Evolutionary conservation across 2,797 vertebrate genomes (phyloP).

Genomic region (Rhinichthys osculus): DNA sequence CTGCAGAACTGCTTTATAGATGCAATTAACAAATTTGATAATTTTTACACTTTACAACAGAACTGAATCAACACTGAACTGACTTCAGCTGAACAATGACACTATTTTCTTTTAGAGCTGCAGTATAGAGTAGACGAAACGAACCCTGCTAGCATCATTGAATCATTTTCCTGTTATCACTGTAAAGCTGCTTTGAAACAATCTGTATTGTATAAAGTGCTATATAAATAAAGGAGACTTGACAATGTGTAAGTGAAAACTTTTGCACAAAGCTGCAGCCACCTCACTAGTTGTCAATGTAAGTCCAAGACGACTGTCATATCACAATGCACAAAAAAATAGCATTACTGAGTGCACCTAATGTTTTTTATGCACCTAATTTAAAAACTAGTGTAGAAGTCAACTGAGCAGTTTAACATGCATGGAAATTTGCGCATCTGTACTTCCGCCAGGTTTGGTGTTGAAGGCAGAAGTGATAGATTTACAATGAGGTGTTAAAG

Average conservation of each 20-base stretch:
- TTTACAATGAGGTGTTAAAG: conserved; percentile 37
- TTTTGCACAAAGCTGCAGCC: neutral
- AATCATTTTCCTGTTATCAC: neutral
- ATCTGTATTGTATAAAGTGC: neutral
- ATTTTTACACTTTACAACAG: neutral
- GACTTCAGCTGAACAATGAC: too few species aligned
- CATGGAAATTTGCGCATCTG: neutral
- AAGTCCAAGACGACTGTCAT: neutral
- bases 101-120: too few species aligned
- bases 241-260: neutral
- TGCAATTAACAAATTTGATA: neutral
- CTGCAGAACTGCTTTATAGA: neutral
- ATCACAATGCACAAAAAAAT: neutral
- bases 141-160: too few species aligned
- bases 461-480: conserved; percentile 6
- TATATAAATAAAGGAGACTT: neutral
- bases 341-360: neutral
- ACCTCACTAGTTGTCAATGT: neutral
- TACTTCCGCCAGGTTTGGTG: conserved; percentile 2
- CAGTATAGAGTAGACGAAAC: too few species aligned
- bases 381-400: neutral
- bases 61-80: neutral
- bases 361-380: neutral
- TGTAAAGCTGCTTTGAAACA: neutral
- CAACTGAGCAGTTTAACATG: neutral